phyloP scores from a whole-genome alignment of 1,140 invertebrate species.

The Heliothis subflexa region DNA sequence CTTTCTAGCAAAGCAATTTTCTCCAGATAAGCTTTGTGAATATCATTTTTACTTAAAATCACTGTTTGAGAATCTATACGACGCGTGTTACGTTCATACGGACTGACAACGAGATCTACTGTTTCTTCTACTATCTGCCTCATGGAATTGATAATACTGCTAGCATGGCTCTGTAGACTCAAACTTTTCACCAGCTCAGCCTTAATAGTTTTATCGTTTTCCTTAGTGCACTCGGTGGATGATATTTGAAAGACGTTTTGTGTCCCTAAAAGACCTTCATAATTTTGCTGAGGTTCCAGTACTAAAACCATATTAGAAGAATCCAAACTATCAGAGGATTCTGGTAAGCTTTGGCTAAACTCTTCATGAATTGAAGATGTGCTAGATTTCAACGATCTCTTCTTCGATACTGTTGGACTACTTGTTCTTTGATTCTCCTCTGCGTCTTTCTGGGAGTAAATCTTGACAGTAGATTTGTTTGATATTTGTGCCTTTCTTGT shows the following conservation, averaged over 20 bases:
- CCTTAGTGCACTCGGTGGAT: conserved; percentile 16
- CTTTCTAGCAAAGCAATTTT: background rate
- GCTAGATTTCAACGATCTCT: conserved; percentile 36
- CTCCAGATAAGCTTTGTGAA: conserved; percentile 47
- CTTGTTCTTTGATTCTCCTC: conserved; percentile 19
- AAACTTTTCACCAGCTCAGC: conserved; percentile 44
- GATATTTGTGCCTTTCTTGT: conserved; percentile 51
- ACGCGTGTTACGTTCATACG: conserved; percentile 34
- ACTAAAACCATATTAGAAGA: conserved; percentile 48
- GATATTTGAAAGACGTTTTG: background rate
- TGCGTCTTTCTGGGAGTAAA: conserved; percentile 28
- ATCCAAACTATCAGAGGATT: conserved; percentile 18
- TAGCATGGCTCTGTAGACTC: conserved; percentile 44
- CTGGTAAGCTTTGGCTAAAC: background rate
- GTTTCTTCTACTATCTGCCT: conserved; percentile 67
- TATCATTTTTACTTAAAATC: conserved; percentile 53
- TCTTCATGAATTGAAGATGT: conserved; percentile 17
- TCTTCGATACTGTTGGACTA: conserved; percentile 39
- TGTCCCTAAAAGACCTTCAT: background rate
- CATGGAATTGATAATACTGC: conserved; percentile 56
- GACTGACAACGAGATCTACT: conserved; percentile 58
- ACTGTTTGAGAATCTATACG: conserved; percentile 59
- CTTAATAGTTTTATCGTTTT: conserved; percentile 41
- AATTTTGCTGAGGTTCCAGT: conserved; percentile 43
- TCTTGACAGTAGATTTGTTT: conserved; percentile 54